A percentile compares a stretch with the other conserved stretches of the same genome.
Evolutionary conservation across 2,113 vertebrate genomes (phyloP).

Genomic region (Arenaria interpres): DNA sequence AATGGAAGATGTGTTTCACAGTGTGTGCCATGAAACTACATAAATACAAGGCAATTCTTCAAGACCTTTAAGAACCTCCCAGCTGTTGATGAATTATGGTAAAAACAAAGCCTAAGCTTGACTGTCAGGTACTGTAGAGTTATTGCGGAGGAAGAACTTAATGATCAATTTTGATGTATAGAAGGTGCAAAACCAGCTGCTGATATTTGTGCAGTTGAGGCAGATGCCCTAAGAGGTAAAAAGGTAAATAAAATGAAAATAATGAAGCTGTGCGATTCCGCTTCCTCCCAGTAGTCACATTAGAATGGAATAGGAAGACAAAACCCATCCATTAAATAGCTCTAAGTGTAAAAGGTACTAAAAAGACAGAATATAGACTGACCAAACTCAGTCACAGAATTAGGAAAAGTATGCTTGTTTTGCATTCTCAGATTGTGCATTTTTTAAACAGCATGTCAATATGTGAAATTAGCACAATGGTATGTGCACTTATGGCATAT

Average conservation of each 20-base stretch:
- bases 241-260: neutral
- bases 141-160: neutral
- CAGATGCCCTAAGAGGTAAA: neutral
- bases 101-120: neutral
- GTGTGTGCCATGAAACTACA: neutral
- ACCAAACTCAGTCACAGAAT: neutral
- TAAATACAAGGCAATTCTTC: neutral
- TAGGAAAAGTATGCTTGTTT: neutral
- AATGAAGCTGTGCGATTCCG: neutral
- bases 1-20: neutral
- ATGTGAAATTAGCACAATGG: neutral
- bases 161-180: neutral
- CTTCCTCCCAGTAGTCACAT: neutral
- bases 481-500: neutral
- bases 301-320: neutral
- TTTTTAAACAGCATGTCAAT: neutral
- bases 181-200: neutral
- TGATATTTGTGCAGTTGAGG: neutral
- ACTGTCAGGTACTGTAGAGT: neutral
- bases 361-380: neutral
- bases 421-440: neutral
- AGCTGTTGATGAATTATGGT: neutral
- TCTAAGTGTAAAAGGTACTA: neutral
- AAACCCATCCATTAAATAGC: neutral
- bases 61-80: neutral